These are phyloP conservation scores for Macrosiphum euphorbiae DNA, from an alignment of 2,888 invertebrate species.

Conservation along the genomic window DNA sequence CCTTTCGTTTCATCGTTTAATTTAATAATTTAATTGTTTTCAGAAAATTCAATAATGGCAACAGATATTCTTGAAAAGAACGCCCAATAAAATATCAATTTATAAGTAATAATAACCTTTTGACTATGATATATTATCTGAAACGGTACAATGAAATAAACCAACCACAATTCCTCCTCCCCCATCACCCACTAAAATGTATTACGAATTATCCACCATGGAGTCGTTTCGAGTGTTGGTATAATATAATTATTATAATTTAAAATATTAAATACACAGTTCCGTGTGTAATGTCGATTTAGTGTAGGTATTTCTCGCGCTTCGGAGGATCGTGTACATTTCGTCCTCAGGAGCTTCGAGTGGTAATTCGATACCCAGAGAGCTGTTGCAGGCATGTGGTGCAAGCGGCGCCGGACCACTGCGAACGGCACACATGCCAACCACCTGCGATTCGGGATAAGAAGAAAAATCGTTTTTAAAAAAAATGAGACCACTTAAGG, in stretches of 20 bases:
- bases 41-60: neutral
- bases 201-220: neutral
- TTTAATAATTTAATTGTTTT: neutral
- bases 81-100: neutral
- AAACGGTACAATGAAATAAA: neutral
- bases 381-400: neutral
- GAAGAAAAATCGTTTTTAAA: neutral
- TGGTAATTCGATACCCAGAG: neutral
- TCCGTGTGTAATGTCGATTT: neutral
- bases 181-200: neutral
- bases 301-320: neutral
- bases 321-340: neutral
- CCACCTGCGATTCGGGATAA: neutral
- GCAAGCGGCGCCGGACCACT: neutral
- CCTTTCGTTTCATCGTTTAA: neutral
- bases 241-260: neutral
- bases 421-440: neutral
- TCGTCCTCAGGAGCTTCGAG: neutral
- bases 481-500: neutral
- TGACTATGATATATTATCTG: neutral
- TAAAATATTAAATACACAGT: neutral
- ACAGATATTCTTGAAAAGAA: neutral
- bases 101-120: neutral
- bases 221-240: neutral
- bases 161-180: neutral